Conservation (phyloP, 2,797 vertebrate species). For the Dryobates pubescens region DNA sequence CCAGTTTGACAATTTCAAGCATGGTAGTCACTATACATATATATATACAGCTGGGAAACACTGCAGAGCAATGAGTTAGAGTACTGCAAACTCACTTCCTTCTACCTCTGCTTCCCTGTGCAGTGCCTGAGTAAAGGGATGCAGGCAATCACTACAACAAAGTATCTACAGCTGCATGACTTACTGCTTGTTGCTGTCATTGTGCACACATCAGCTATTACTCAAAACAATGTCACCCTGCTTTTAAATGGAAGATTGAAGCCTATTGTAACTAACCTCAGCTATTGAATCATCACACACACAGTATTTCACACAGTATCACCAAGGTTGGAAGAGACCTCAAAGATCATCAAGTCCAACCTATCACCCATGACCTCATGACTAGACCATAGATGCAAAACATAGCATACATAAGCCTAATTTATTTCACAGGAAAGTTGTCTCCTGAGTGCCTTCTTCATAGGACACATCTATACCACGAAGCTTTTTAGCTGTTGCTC, state of each 20-base stretch:
- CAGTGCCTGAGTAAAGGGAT: not conserved
- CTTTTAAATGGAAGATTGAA: not conserved
- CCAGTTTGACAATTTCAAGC: not conserved
- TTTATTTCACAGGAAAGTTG: not conserved
- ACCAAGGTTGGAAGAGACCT: too few species aligned
- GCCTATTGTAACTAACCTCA: not conserved
- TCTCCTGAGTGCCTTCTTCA: not conserved
- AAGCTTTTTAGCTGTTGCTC: not conserved
- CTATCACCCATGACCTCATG: too few species aligned
- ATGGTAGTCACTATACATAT: too few species aligned
- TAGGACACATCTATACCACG: not conserved
- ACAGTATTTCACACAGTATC: too few species aligned
- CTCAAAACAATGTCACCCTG: not conserved
- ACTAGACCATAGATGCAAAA: not conserved
- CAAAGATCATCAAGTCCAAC: too few species aligned
- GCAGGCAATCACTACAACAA: not conserved
- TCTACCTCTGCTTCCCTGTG: not conserved
- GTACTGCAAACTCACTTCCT: not conserved
- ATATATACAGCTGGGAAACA: not conserved
- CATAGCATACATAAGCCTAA: not conserved
- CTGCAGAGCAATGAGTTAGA: rapidly evolving
- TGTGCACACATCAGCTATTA: not conserved
- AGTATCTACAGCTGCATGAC: not conserved
- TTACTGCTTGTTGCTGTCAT: not conserved
- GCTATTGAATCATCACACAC: not conserved